phyloP scores from a whole-genome alignment of 2,888 invertebrate species.

The Rhingia rostrata region DNA sequence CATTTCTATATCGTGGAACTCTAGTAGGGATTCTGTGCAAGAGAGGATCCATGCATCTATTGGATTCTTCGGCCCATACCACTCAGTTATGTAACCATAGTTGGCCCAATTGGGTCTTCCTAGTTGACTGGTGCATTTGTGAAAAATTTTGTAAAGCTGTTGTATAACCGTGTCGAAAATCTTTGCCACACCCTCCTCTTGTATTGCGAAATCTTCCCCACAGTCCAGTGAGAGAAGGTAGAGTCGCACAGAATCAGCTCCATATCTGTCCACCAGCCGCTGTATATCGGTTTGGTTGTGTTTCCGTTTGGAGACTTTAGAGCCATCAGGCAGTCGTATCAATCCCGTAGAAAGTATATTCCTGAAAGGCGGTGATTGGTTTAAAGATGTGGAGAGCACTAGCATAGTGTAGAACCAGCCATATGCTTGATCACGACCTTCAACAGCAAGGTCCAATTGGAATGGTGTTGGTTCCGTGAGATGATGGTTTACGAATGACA shows the following conservation, averaged over 20 bases:
- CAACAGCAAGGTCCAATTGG: conserved; percentile 83
- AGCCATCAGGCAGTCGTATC: conserved; percentile 95
- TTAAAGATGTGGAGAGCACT: conserved; percentile 95
- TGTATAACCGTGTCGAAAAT: conserved; percentile 96
- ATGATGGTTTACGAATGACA: too few species aligned
- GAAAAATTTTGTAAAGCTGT: conserved; percentile 91
- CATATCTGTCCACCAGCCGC: conserved; percentile 92
- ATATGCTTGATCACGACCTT: conserved; percentile 96
- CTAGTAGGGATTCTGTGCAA: conserved; percentile 93
- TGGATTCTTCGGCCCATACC: conserved; percentile 81
- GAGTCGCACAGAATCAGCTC: conserved; percentile 95
- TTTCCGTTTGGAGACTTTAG: conserved; percentile 98
- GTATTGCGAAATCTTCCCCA: conserved; percentile 95
- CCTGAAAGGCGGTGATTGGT: conserved; percentile 96
- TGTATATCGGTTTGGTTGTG: conserved; percentile 98
- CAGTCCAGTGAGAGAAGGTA: conserved; percentile 97
- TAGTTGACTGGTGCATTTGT: conserved; percentile 76
- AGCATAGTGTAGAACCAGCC: conserved; percentile 98
- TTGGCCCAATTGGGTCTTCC: conserved; percentile 83
- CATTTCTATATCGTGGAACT: conserved; percentile 95
- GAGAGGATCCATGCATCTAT: conserved; percentile 98
- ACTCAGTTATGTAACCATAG: conserved; percentile 75
- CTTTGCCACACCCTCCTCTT: conserved; percentile 96
- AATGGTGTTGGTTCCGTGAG: conserved; percentile 85
- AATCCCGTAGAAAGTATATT: conserved; percentile 96